Base-by-base conservation (phyloP, 2,797 vertebrate genomes). In the Artibeus lituratus region DNA sequence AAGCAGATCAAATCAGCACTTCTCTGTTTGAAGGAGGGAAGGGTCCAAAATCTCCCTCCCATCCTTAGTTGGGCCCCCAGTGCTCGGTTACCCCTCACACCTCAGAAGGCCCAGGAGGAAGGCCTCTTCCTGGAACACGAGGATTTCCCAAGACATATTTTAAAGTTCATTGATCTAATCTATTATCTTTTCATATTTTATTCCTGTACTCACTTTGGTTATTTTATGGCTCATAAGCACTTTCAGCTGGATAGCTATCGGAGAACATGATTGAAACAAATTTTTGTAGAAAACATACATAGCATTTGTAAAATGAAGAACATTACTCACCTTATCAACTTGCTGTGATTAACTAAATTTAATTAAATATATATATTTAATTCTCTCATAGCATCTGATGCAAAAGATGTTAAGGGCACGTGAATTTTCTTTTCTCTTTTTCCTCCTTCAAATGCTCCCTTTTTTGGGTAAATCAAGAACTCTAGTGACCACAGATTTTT, bases 141-240 rank as follows among this genome's bases (percentile, higher is more conserved):
- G 26, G 14, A 67, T 73, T 94, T 91, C 24, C 29, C 7, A 70
- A 39, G 51, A 80, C 21, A 84, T 15, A 37, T 53, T 90, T 69
- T n/a, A 19, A 95, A 93, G 83, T 69, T 62, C 44, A 37, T 14
- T 62, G 12, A 26, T 47, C 8, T 59, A 44, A 10, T 70, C 62
- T 87, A 15, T 47, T n/a, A 51, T 26, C 59, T 77, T 73, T 32
- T 53, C 51, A 44, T n/a, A 42, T 70, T 72, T 10, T 67, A 83
- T 90, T 77, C 24, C 11, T 96, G 18, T 81, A 53, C 8, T 37
- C 77, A 83, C n/a, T 62, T 94, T 44, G 10, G 47, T 76, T 37
- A 87, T 37, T 90, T 89, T 72, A 67, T 53, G 8, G 5, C 1
- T 92, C 24, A 84, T 62, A 76, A 84, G 83, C 7, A 26, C 70